These are phyloP conservation scores for Pollimyrus isidori DNA, from an alignment of 2,113 vertebrate species.

Conservation along the genomic window DNA sequence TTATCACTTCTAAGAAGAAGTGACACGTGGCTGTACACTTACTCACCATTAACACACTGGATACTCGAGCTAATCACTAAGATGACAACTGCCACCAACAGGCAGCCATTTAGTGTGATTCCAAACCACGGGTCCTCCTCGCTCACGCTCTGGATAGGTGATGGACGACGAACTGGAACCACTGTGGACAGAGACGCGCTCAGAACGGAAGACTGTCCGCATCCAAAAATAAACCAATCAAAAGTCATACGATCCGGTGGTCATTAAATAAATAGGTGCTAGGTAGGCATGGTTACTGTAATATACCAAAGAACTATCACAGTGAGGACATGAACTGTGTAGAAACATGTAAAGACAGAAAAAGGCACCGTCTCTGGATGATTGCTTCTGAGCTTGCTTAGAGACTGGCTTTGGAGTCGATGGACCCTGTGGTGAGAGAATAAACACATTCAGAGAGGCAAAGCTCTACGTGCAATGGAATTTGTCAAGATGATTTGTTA, in stretches of 20 bases:
- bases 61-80: conserved; percentile 75
- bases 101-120: conserved; percentile 78
- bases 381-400: background rate
- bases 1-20: background rate
- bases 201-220: background rate
- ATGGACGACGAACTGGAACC: conserved; percentile 56
- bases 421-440: background rate
- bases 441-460: background rate
- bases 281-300: background rate
- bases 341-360: background rate
- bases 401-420: background rate
- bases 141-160: conserved; percentile 48
- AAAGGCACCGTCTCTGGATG: background rate
- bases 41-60: conserved; percentile 77
- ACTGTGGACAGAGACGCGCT: conserved; percentile 16
- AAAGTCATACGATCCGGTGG: background rate
- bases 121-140: conserved; percentile 74
- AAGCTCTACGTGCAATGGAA: background rate
- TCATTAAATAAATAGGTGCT: background rate
- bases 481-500: background rate
- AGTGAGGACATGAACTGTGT: background rate
- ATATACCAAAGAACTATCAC: background rate
- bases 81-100: conserved; percentile 66
- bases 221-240: background rate
- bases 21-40: background rate